Conservation (phyloP, 2,113 vertebrate genomes). For the Urocolius indicus region DNA sequence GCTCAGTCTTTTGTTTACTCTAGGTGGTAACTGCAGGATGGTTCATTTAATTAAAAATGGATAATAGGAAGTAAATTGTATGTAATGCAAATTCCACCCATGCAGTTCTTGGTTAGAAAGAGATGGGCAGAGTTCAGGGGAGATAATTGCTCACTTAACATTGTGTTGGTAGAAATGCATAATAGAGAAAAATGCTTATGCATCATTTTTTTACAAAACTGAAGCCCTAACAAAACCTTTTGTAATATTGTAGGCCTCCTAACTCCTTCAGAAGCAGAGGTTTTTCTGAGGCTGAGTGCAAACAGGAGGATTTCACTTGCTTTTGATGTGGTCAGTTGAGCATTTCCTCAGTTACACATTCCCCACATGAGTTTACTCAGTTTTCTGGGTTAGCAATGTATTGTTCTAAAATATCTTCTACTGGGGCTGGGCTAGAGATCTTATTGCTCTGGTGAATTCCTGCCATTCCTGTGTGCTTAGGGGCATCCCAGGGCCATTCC, state of each 20-base stretch:
- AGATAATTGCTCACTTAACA: neutral
- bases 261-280: neutral
- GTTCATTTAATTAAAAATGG: conserved; percentile 31
- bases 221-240: neutral
- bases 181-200: neutral
- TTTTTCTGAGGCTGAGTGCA: conserved; percentile 4
- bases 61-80: conserved; percentile 28
- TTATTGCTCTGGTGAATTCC: conserved; percentile 22
- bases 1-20: conserved; percentile 13
- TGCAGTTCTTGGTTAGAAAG: neutral
- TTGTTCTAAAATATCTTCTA: neutral
- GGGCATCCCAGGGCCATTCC: neutral
- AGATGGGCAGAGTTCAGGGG: neutral
- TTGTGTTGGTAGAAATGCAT: neutral
- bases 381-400: neutral
- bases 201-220: neutral
- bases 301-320: neutral
- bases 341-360: conserved; percentile 7
- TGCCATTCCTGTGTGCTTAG: neutral
- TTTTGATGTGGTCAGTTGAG: neutral
- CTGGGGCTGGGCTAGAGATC: neutral
- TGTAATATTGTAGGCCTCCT: neutral
- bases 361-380: neutral
- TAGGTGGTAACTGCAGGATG: neutral
- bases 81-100: conserved; percentile 28